A percentile compares a stretch with the other conserved stretches of the same genome.
Evolutionary conservation across 2,888 invertebrate species (phyloP).

Genomic region (Endotricha flammealis): DNA sequence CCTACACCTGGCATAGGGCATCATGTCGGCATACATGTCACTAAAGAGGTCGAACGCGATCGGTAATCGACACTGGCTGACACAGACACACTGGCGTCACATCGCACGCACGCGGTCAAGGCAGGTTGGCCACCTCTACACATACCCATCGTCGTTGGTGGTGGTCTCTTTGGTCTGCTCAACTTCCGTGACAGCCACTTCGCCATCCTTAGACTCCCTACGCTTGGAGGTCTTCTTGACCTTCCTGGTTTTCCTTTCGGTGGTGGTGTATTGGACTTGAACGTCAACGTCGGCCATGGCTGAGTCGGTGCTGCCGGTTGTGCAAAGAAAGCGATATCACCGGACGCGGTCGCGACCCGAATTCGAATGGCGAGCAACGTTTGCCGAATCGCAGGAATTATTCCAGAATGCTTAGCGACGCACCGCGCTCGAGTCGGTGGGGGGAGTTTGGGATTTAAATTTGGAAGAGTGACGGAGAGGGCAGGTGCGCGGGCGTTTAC

Average conservation of each 20-base stretch:
- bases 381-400: conserved; percentile 74
- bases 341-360: conserved; percentile 77
- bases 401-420: conserved; percentile 74
- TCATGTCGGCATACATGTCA: conserved; percentile 35
- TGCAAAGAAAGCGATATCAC: conserved; percentile 56
- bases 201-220: conserved; percentile 85
- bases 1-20: conserved; percentile 32
- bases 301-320: conserved; percentile 36
- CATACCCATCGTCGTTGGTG: conserved; percentile 89
- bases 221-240: conserved; percentile 90
- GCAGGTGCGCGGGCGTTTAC: conserved; percentile 76
- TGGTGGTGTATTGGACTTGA: conserved; percentile 90
- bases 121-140: conserved; percentile 80
- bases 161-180: conserved; percentile 82
- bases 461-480: conserved; percentile 78
- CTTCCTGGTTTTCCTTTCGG: conserved; percentile 94
- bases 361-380: conserved; percentile 75
- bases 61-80: conserved; percentile 51
- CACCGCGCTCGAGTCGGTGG: conserved; percentile 51
- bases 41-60: conserved; percentile 42
- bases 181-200: conserved; percentile 90
- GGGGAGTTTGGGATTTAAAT: conserved; percentile 77
- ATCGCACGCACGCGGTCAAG: conserved; percentile 46
- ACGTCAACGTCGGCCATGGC: conserved; percentile 94
- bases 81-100: conserved; percentile 53